Evolutionary conservation across 35 echinoderm and acorn worm species (phyloP).

Genomic region (Diadema setosum): DNA sequence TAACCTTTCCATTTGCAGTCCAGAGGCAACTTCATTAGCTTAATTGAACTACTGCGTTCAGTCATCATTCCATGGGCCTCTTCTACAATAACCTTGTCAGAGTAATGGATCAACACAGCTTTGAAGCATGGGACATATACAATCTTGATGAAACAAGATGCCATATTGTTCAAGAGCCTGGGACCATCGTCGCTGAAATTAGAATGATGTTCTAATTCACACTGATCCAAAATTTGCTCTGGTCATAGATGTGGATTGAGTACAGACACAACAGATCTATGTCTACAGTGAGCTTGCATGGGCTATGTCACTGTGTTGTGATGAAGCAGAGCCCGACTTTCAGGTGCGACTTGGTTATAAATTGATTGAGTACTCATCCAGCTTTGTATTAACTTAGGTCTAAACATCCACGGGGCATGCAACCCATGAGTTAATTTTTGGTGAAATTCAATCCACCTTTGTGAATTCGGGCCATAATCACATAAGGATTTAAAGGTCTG

Average conservation of each 20-base stretch:
- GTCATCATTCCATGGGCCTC: too few species aligned
- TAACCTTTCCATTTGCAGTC: too few species aligned
- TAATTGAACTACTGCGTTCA: too few species aligned
- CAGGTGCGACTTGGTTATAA: not conserved
- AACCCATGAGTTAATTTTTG: not conserved
- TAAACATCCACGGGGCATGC: not conserved
- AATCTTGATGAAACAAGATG: not conserved
- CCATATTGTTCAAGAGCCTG: not conserved
- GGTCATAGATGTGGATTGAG: not conserved
- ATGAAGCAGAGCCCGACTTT: not conserved
- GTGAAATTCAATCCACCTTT: not conserved
- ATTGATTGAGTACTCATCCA: not conserved
- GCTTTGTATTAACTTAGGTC: not conserved
- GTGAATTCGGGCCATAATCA: too few species aligned
- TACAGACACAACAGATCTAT: not conserved
- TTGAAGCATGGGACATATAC: not conserved
- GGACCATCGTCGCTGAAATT: not conserved
- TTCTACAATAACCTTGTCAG: too few species aligned
- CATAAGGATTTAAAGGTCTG: too few species aligned
- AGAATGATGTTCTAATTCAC: not conserved
- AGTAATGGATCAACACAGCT: too few species aligned
- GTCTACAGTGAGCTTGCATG: not conserved
- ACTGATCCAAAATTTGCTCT: not conserved
- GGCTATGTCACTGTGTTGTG: not conserved
- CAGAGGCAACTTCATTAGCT: too few species aligned